Evolutionary conservation across 2,888 invertebrate genomes (phyloP), one percentile per base, ranked within the genome.

Genomic region (Vannuccia rotundouncinata): DNA sequence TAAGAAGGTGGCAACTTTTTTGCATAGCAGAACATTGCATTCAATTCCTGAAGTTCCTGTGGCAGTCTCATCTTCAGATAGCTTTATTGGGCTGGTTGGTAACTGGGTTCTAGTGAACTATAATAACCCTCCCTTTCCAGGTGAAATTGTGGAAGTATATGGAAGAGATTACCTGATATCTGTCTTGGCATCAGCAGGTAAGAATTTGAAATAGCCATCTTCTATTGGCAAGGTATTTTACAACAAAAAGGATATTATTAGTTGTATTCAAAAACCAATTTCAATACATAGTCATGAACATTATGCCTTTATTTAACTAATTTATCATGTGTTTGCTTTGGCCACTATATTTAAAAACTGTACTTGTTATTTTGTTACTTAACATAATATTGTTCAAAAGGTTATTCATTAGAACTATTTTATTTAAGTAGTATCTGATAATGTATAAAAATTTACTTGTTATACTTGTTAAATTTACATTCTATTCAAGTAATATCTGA

Each of bases 301-400:
- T 27, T 66, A 66, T 66, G 66, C 66, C 25, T 66, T 66, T 66
- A 66, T 66, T 17, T 66, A 66, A 66, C 66, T 66, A 66, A n/a
- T 66, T 66, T 66, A 66, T n/a, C 13, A 66, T 66, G 25, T 66
- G 66, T 66, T 66, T n/a, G n/a, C n/a, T n/a, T n/a, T 66, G 66
- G 66, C 22, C 66, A 66, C 25, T n/a, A 66, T 22, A 66, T 66
- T 66, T 22, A 66, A 66, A 66, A 66, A 66, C 66, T 66, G 66
- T 27, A 66, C 66, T 66, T 66, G 5, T 66, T 45, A 45, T 13
- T 45, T 13, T 13, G 45, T 45, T 66, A 66, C 66, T 27, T 66
- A 66, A 5, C 25, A 66, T 66, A 2, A 66, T 66, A 66, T 13
- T n/a, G n/a, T n/a, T 22, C 22, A n/a, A 66, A 22, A 22, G 2